Evolutionary conservation across 2,113 vertebrate genomes (phyloP), one percentile per base, ranked within the genome.

Genomic region (Panthera uncia): DNA sequence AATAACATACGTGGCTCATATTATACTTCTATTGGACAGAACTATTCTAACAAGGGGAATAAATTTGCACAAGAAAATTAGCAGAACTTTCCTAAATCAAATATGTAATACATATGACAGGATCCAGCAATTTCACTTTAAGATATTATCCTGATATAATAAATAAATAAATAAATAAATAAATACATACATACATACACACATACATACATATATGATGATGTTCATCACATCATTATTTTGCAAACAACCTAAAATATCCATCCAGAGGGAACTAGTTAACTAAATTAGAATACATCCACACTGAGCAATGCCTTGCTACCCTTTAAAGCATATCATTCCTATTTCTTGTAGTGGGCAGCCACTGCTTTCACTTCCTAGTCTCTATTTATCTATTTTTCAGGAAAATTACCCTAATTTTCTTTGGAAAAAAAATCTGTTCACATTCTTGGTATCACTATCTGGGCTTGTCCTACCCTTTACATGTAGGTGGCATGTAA

Each of bases 121-220:
- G 25, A 91, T 36, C 45, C 23, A n/a, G n/a, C 14, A 94, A 73
- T 89, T 84, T 95, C 16, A 45, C 31, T 81, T 83, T 92, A 66
- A 95, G 19, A n/a, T 86, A 95, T 97, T 87, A 91, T 71, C 41
- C 8, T 50, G 73, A 88, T 97, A 38, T 50, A 88, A 88, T 71
- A 45, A 45, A 45, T 45, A 45, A 45, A 45, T 9, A 45, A 1
- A 45, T 9, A 45, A 1, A 45, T 9, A 41, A 0, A 41, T 7
- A 45, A 41, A 41, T 6, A 41, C 6, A 41, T 15, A 61, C 81
- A 78, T 57, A 13, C 18, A 45, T 38, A 41, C 1, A 7, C 38
- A 38, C 6, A 41, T 15, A 61, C 81, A 78, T 57, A 13, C 18
- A 45, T 79, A 13, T 33, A 68, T 4, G 74, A 61, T 89, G 25